A percentile compares a stretch with the other conserved stretches of the same genome.
Conservation (phyloP, 2,888 invertebrate species). For the Hirtodrosophila trivittata region DNA sequence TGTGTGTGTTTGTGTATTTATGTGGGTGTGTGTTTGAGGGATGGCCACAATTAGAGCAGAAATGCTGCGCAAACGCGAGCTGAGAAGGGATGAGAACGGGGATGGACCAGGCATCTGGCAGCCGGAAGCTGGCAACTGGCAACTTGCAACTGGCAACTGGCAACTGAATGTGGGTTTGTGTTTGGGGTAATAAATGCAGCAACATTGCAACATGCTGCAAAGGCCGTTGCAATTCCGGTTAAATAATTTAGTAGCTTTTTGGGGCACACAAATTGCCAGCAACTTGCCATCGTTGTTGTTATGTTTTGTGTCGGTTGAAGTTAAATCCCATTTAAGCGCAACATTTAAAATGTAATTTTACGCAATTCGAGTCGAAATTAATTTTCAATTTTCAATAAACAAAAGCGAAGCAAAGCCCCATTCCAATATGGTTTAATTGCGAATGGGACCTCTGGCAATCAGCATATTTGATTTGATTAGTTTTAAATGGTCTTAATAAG, state of each 20-base stretch:
- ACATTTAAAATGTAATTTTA: slow-evolving; percentile 76
- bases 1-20: slow-evolving; percentile 18
- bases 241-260: slow-evolving; percentile 60
- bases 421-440: slow-evolving; percentile 29
- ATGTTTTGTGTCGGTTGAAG: slow-evolving; percentile 3
- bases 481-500: slow-evolving; percentile 69
- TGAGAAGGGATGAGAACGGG: slow-evolving; percentile 16
- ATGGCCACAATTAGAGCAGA: slow-evolving; percentile 70
- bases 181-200: slow-evolving; percentile 9
- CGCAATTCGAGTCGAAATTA: slow-evolving; percentile 64
- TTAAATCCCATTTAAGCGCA: slow-evolving; percentile 70
- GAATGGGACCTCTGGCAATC: slow-evolving; percentile 37
- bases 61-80: slow-evolving; percentile 74
- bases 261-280: slow-evolving; percentile 22
- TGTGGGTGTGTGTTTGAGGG: slow-evolving; percentile 19
- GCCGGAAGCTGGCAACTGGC: not conserved
- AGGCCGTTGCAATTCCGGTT: slow-evolving; percentile 39
- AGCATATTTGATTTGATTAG: slow-evolving; percentile 78
- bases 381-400: slow-evolving; percentile 76
- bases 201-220: slow-evolving; percentile 2
- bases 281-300: slow-evolving; percentile 4
- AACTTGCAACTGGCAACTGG: slow-evolving; percentile 24
- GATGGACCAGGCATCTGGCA: slow-evolving; percentile 5
- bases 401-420: slow-evolving; percentile 27
- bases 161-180: not conserved